Evolutionary conservation across 1,140 invertebrate species (phyloP), one percentile per base, ranked within the genome.

Genomic region (Platorchestia sp.): DNA sequence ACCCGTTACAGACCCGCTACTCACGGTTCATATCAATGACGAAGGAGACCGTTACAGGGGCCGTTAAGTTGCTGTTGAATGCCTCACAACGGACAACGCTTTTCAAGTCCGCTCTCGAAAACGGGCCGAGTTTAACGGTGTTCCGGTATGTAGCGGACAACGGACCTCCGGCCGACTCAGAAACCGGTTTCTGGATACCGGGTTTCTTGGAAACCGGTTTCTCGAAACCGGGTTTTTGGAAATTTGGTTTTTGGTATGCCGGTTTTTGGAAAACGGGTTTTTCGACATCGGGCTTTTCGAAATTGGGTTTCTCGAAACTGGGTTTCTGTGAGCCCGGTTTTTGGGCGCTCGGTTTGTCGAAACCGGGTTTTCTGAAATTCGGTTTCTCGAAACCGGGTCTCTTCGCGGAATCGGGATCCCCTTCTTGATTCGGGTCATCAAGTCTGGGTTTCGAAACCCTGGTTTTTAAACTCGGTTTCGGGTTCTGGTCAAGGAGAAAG

Each of bases 1-100:
- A 75, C 53, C 14, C 14, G 14, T 75, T 16, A 14, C 53, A 75
- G 53, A 16, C 14, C 14, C 53, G 86, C 27, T 97, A 98, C 98
- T 98, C 97, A 99, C 98, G 98, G 97, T 98, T 98, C 98, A 99
- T 99, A 97, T 99, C 98, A 95, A 99, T 97, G 96, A 98, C 98
- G 43, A 99, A 98, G 44, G 98, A 98, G n/a, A 98, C 98, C 91
- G 98, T 98, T 41, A 98, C 97, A 86, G 98, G 98, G 86, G 98
- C 97, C 40, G 98, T 98, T 96, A 98, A 97, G 95, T 98, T 98
- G 97, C 99, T 99, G 97, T 99, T 99, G 45, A 98, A 98, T 1
- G 98, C 98, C 97, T 98, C 98, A 97, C 99, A 99, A 22, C 98
- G 98, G 41, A 99, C 97, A 96, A 98, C 98, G 0, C 98, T 98